A percentile compares a stretch with the other conserved stretches of the same genome.
phyloP scores from a whole-genome alignment of 2,797 vertebrate genomes.

The Apodemus agrarius region DNA sequence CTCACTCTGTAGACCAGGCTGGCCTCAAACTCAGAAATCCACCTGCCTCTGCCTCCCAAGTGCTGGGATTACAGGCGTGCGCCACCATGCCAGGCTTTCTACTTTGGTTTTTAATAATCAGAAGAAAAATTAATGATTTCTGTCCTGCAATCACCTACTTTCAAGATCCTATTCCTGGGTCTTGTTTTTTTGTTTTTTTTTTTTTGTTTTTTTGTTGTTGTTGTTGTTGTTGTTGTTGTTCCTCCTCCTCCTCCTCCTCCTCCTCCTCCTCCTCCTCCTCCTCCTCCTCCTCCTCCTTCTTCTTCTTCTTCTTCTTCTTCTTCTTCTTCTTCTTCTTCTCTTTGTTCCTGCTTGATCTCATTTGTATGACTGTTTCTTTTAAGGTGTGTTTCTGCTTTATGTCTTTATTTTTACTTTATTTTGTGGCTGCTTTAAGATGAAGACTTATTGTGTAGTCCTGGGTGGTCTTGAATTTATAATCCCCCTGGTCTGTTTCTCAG shows the following conservation, averaged over 20 bases:
- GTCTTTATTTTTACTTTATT: not conserved
- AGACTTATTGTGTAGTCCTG: not conserved
- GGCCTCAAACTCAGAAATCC: no score
- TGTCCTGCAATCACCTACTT: not conserved
- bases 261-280: no score
- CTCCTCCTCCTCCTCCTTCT: no score
- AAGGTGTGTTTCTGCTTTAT: slow-evolving; percentile 27
- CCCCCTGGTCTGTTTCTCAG: not conserved
- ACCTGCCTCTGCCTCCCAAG: no score
- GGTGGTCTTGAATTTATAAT: not conserved
- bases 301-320: not conserved
- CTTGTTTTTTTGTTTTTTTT: not conserved
- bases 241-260: no score
- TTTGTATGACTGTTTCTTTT: not conserved
- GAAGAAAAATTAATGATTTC: not conserved
- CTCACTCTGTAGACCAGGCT: no score
- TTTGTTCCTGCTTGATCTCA: not conserved
- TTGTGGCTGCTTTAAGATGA: not conserved
- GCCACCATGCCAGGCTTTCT: no score
- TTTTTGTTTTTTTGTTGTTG: no score
- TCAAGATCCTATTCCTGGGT: not conserved
- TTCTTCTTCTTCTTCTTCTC: not conserved
- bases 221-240: no score
- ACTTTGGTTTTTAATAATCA: not conserved
- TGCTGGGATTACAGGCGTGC: no score